Conservation (phyloP, 2,888 invertebrate genomes). For the Falcaria lacertinaria region DNA sequence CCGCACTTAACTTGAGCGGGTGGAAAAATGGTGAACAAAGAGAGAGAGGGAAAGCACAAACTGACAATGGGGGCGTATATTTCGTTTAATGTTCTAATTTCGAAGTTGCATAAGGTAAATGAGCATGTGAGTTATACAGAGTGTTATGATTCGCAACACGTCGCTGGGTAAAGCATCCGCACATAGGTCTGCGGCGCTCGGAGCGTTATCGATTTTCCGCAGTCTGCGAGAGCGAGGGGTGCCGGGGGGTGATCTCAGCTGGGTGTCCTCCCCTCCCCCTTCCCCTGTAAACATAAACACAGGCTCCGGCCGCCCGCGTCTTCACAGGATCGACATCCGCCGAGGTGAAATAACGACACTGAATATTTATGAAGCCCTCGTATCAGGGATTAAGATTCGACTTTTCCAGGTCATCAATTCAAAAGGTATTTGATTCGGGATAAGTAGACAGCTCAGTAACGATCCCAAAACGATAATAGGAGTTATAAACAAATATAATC, state of each 20-base stretch:
- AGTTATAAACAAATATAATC: not conserved
- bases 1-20: not conserved
- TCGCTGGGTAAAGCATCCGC: constrained; percentile 38
- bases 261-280: constrained; percentile 42
- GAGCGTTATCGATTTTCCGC: constrained; percentile 73
- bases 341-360: constrained; percentile 74
- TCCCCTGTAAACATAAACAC: constrained; percentile 75
- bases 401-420: constrained; percentile 69
- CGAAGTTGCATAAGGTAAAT: constrained; percentile 12
- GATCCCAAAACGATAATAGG: constrained; percentile 8
- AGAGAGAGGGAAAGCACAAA: no score
- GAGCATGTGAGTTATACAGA: constrained; percentile 15
- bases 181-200: constrained; percentile 53
- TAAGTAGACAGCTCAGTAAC: constrained; percentile 19
- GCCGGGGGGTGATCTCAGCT: constrained; percentile 57
- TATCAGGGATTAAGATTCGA: constrained; percentile 71
- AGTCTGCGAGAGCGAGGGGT: constrained; percentile 36
- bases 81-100: constrained; percentile 11
- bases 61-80: no score
- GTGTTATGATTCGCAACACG: constrained; percentile 41
- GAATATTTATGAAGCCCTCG: constrained; percentile 74
- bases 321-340: constrained; percentile 64
- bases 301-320: constrained; percentile 35
- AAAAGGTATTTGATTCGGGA: constrained; percentile 36
- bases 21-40: not conserved